Conservation (phyloP, 2,113 vertebrate genomes). For the Gorsachius goisagi region DNA sequence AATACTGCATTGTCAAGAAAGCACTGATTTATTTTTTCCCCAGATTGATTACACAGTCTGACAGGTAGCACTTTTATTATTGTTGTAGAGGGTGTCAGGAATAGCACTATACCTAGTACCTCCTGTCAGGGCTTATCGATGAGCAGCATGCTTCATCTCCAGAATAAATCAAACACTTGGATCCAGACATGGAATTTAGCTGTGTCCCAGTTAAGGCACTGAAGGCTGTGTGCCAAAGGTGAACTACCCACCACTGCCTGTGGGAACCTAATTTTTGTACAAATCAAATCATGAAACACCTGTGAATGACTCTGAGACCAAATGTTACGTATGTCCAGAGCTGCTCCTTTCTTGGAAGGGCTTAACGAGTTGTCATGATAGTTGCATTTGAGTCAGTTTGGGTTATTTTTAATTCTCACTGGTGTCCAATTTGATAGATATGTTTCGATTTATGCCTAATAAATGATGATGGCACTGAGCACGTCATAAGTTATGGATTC, state of each 20-base stretch:
- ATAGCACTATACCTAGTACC: background rate
- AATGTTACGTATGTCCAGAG: background rate
- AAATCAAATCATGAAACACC: background rate
- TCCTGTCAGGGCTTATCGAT: background rate
- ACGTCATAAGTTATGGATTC: background rate
- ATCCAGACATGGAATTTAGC: background rate
- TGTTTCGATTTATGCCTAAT: background rate
- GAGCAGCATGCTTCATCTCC: background rate
- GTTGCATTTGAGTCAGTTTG: background rate
- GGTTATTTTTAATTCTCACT: background rate
- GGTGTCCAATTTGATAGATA: background rate
- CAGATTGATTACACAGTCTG: constrained; percentile 3
- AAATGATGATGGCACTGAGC: background rate
- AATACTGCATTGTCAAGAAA: constrained; percentile 33
- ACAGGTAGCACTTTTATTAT: constrained; percentile 13
- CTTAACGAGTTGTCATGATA: background rate
- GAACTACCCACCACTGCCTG: background rate
- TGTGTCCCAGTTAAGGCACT: background rate
- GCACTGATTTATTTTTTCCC: background rate
- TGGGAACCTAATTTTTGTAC: background rate
- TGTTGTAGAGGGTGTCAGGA: constrained; percentile 19
- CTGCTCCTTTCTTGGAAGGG: background rate
- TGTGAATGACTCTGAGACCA: background rate
- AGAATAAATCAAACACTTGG: background rate
- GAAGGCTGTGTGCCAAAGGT: background rate